Evolutionary conservation across 2,113 vertebrate species (phyloP), one percentile per base, ranked within the genome.

Genomic region (Clinocottus analis): DNA sequence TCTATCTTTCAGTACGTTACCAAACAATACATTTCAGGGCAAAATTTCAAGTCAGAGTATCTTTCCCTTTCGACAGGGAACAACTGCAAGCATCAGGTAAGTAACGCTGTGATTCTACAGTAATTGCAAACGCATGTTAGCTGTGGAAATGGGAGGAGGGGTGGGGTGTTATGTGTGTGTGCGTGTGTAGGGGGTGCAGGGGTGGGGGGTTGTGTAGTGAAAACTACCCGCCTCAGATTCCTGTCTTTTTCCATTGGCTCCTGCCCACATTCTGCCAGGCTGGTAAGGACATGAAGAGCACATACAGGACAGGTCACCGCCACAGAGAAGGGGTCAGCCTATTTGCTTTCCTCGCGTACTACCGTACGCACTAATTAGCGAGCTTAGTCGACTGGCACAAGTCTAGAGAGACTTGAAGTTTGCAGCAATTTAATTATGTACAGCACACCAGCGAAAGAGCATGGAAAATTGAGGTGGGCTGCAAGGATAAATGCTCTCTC

Each of bases 401-500:
- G 79, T 87, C 89, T 87, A 87, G 81, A 69, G 35, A 71, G 80
- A 62, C 74, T 76, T 84, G 77, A 84, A 86, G 84, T 91, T 90
- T 85, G 79, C 68, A 79, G 85, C 82, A 85, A 91, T 88, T 91
- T 77, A 84, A 90, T 92, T 90, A 88, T 90, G 85, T 59, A 77
- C 77, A 69, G 75, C 76, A 62, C 56, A 78, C 29, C 72, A 45
- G 82, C 55, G 58, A 77, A 84, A 84, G 75, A 85, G 82, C 80
- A 87, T 61, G 82, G 84, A 88, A 91, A 88, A 90, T 84, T 76
- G 83, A 89, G 83, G 90, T 88, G 85, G 89, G 88, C 82, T 88
- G 86, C 69, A 41, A 83, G 83, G 69, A 85, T 82, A 88, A 87
- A 88, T 86, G 84, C 83, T 25, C 51, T 72, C 79, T 62, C 53